Percentiles rank a stretch among this genome's conserved stretches.
phyloP scores from a whole-genome alignment of 92 coral and sea anemone species.

The Actinostola sp. region DNA sequence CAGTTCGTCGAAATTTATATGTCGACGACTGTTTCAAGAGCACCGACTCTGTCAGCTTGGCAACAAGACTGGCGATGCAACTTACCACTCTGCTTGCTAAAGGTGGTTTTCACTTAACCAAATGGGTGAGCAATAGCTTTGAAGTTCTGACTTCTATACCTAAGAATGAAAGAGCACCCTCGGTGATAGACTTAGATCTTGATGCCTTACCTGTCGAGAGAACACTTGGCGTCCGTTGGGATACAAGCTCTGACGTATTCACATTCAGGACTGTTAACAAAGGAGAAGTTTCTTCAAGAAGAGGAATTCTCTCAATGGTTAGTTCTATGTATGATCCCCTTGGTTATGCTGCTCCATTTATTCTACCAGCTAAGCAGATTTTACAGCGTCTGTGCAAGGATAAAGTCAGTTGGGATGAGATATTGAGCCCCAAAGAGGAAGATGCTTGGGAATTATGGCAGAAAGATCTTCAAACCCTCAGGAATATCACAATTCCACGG shows the following conservation, averaged over 20 bases:
- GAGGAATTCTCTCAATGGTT: neutral
- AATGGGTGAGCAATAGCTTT: conserved; percentile 4
- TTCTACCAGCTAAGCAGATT: conserved; percentile 1
- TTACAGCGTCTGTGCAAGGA: conserved; percentile 3
- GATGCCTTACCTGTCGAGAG: neutral
- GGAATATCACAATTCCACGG: neutral
- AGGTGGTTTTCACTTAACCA: conserved; percentile 11
- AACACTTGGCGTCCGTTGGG: neutral
- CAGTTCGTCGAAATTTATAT: conserved; percentile 5
- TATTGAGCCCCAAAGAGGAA: no score
- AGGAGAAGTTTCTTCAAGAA: neutral
- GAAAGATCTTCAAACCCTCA: conserved; percentile 3
- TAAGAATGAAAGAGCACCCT: neutral
- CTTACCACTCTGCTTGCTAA: neutral
- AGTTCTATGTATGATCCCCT: conserved; percentile 10
- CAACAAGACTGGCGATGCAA: neutral
- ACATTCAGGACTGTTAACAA: neutral
- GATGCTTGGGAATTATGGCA: neutral
- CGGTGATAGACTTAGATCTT: neutral
- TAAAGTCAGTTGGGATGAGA: conserved; percentile 1
- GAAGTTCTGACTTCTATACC: conserved; percentile 2
- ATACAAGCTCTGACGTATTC: neutral
- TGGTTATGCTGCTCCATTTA: conserved; percentile 9
- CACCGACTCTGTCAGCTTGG: neutral
- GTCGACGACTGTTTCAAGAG: conserved; percentile 3